These are phyloP conservation scores for Prunella strophiata DNA, from an alignment of 2,797 vertebrate genomes.

Conservation along the genomic window DNA sequence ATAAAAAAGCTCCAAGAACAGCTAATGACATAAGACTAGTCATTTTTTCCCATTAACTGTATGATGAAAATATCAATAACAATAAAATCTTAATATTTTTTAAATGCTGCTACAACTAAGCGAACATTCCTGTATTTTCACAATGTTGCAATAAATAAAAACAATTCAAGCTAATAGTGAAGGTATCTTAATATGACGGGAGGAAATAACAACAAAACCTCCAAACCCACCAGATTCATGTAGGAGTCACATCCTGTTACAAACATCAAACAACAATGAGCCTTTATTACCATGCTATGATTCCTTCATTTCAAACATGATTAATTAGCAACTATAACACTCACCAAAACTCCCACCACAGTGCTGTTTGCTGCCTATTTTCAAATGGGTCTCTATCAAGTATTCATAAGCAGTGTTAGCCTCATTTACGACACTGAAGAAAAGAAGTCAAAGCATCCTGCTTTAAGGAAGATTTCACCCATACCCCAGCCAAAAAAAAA, in stretches of 20 bases:
- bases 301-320: conserved; percentile 74
- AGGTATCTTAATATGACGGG: conserved; percentile 20
- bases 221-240: conserved; percentile 30
- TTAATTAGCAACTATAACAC: conserved; percentile 76
- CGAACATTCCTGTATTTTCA: neutral
- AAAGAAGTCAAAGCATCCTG: conserved; percentile 25
- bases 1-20: neutral
- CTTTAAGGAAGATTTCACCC: conserved; percentile 46
- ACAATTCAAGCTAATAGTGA: conserved; percentile 1
- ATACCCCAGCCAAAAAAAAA: conserved; percentile 41
- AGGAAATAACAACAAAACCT: conserved; percentile 14
- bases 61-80: neutral
- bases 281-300: conserved; percentile 73
- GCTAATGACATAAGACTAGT: neutral
- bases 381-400: conserved; percentile 55
- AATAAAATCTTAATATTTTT: neutral
- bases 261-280: conserved; percentile 77
- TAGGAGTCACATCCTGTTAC: conserved; percentile 72
- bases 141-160: conserved; percentile 42
- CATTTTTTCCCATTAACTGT: neutral
- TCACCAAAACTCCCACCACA: conserved; percentile 73
- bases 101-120: neutral
- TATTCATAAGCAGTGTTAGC: conserved; percentile 55
- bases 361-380: conserved; percentile 66
- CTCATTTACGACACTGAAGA: conserved; percentile 39